A percentile compares a stretch with the other conserved stretches of the same genome.
phyloP scores from a whole-genome alignment of 1,140 invertebrate genomes.

The Paralvinella palmiformis region DNA sequence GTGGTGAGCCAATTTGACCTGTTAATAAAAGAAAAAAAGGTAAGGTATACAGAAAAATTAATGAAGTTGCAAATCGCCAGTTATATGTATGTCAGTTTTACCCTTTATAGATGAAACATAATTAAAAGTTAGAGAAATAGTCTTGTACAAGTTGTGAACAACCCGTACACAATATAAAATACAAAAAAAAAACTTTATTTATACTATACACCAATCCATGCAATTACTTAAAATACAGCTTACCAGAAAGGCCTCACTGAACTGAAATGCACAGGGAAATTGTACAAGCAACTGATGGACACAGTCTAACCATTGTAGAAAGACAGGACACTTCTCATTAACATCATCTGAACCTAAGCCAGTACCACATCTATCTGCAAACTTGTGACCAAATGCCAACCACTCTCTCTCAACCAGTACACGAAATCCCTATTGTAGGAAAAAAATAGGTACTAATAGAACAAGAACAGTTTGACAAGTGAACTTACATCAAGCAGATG shows the following conservation, averaged over 20 bases:
- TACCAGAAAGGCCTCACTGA: constrained; percentile 87
- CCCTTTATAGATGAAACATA: too few relatives aligned
- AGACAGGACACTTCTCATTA: constrained; percentile 91
- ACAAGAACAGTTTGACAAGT: too few relatives aligned
- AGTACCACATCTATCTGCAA: constrained; percentile 88
- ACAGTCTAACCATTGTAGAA: constrained; percentile 95
- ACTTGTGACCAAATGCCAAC: constrained; percentile 96
- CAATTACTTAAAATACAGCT: constrained; percentile 32
- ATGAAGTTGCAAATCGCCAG: too few relatives aligned
- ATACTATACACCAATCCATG: too few relatives aligned
- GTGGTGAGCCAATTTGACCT: constrained; percentile 93
- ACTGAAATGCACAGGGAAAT: constrained; percentile 91
- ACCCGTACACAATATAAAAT: too few relatives aligned
- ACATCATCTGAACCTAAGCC: constrained; percentile 72
- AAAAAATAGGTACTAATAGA: not conserved
- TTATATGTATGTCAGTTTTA: too few relatives aligned
- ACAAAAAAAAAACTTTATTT: too few relatives aligned
- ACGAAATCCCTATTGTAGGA: constrained; percentile 70
- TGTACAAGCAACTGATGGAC: constrained; percentile 85
- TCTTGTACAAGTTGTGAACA: too few relatives aligned
- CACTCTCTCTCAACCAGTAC: constrained; percentile 88
- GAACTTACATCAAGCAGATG: too few relatives aligned
- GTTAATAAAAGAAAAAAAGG: constrained; percentile 34
- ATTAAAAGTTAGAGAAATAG: too few relatives aligned
- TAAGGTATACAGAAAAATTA: too few relatives aligned